Base-by-base conservation (phyloP, 2,113 vertebrate genomes). In the Bombycilla garrulus region DNA sequence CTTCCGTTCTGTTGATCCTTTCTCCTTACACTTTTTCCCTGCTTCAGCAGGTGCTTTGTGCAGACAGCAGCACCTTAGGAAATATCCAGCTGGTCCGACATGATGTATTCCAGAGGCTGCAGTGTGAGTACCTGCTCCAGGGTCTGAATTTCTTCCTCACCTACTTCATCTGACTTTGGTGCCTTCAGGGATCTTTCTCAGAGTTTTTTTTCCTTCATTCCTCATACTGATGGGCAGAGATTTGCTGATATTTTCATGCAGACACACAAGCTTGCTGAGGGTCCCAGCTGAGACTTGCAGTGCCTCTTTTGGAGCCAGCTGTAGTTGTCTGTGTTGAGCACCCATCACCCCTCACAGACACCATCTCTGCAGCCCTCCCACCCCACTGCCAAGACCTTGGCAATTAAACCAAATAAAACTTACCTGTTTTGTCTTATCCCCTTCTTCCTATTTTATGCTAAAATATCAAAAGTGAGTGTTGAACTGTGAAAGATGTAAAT, bases 21-120 rank as follows among this genome's bases (percentile, higher is more conserved):
- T 20, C 19, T 62, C 29, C 47, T 71, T 44, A 14, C 3, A 15
- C 29, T 31, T 62, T 40, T 18, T 8, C 29, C 4, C 33, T 44
- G 12, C 15, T 44, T 54, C 24, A 58, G 14, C 3, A 5, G 3
- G 5, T 5, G 2, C 2, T 23, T 45, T 78, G 21, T 38, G 47
- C 6, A 38, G 45, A 25, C 15, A 62, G 12, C 7, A 56, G 11
- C 29, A 51, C 13, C 48, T 51, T n/a, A 67, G 10, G 36, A 20
- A 56, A 57, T 31, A 53, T 4, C 22, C 7, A 16, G 4, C 20
- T 25, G 8, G 2, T 60, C 7, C 0, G 0, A 7, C 36, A 42
- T 8, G 8, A 10, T 4, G 8, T 48, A 2, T 5, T 70, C 12
- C 50, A 38, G 35, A 53, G 14, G 22, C n/a, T 64, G 31, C 23